Evolutionary conservation across 1,140 invertebrate species (phyloP).

Genomic region (Eupristina koningsbergeri): DNA sequence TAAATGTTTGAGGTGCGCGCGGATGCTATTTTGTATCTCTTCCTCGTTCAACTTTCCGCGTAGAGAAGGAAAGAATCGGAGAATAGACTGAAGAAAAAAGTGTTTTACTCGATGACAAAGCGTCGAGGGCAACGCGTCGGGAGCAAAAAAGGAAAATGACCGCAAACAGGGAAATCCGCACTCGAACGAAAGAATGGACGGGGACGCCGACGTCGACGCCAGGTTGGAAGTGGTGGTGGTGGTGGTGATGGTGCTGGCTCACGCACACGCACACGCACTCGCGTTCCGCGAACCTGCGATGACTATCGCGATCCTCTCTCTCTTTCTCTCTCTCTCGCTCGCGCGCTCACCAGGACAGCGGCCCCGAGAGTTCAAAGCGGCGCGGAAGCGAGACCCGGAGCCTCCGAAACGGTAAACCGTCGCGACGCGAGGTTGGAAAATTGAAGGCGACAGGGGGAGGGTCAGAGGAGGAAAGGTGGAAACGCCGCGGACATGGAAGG

Average conservation of each 20-base stretch:
- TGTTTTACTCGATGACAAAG: too few species aligned
- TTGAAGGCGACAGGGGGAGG: constrained; percentile 25
- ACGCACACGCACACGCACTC: not conserved
- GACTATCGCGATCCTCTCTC: not conserved
- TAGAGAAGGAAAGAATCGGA: too few species aligned
- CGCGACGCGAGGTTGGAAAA: constrained; percentile 44
- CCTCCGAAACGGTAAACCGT: constrained; percentile 47
- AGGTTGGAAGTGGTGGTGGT: not conserved
- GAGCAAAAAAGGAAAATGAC: too few species aligned
- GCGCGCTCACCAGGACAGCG: too few species aligned
- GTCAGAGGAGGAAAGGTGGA: not conserved
- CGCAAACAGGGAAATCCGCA: too few species aligned
- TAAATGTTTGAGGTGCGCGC: too few species aligned
- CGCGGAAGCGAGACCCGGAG: constrained; percentile 10
- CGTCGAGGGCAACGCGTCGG: too few species aligned
- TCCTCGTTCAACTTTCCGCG: too few species aligned
- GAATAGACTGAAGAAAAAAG: too few species aligned
- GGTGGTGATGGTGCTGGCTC: not conserved
- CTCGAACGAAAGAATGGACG: too few species aligned
- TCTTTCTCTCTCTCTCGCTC: constrained; percentile 2
- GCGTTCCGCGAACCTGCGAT: not conserved
- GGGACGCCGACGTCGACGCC: too few species aligned
- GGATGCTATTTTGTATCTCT: too few species aligned
- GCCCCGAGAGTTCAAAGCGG: constrained; percentile 33
- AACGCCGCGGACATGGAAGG: constrained; percentile 39